Evolutionary conservation across 1,140 invertebrate genomes (phyloP).

Genomic region (Acromyrmex heyeri): DNA sequence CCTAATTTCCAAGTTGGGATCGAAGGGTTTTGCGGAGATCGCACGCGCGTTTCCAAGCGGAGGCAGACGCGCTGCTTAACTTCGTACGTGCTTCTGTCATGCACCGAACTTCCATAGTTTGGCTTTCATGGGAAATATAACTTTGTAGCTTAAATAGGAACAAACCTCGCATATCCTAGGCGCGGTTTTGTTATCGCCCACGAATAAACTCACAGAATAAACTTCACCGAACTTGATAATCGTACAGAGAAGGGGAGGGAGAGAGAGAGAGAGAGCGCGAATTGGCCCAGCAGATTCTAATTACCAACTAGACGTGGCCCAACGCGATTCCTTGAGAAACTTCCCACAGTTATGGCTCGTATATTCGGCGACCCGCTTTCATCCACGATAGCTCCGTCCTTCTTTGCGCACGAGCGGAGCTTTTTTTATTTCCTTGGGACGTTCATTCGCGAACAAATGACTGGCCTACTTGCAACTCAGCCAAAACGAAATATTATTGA

Average conservation of each 20-base stretch:
- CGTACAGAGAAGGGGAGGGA: not conserved
- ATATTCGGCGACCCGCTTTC: conserved; percentile 9
- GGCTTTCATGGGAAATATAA: conserved; percentile 69
- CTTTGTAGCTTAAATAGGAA: conserved; percentile 51
- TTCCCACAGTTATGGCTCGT: conserved; percentile 52
- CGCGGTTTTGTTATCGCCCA: conserved; percentile 66
- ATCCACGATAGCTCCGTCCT: conserved; percentile 9
- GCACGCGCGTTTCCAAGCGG: conserved; percentile 38
- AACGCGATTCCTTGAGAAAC: conserved; percentile 49
- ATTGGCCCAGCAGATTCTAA: conserved; percentile 50
- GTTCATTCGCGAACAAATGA: conserved; percentile 53
- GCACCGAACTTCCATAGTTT: conserved; percentile 67
- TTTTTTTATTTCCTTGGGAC: conserved; percentile 36
- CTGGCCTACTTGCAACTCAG: conserved; percentile 33
- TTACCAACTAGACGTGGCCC: conserved; percentile 42
- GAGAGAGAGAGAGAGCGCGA: not conserved
- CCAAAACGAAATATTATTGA: conserved; percentile 79
- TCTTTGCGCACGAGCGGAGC: not conserved
- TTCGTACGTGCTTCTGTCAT: conserved; percentile 58
- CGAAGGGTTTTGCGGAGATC: conserved; percentile 65
- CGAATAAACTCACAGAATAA: conserved; percentile 60
- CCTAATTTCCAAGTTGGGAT: conserved; percentile 70
- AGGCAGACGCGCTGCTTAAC: conserved; percentile 24
- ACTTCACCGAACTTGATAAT: conserved; percentile 59
- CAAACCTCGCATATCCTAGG: conserved; percentile 52